Evolutionary conservation across 1,140 invertebrate species (phyloP), one percentile per base, ranked within the genome.

Genomic region (Radopholus similis): DNA sequence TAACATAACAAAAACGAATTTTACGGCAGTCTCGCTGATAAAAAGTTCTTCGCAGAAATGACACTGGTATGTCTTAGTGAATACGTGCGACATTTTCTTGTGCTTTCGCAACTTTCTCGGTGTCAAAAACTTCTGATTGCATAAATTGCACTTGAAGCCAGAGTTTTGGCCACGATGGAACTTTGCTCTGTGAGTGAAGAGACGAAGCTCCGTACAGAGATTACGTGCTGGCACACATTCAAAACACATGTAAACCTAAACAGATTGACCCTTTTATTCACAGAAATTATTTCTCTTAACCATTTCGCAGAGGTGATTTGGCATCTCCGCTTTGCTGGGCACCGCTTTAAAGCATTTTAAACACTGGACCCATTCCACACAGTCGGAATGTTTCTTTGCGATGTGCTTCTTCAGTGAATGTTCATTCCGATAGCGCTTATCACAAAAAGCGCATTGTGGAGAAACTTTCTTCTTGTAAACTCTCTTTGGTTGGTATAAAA

Each of bases 1-100:
- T 21, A 66, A 11, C 26, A 4, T 8, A 66, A 62, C 69, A 15
- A 15, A 28, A 70, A 37, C 23, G 30, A 59, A 40, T 54, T 13
- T 1, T 37, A 79, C 78, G 18, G 81, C 73, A 35, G 78, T 69
- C 34, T 81, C 79, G 23, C 71, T 77, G 30, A 73, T 81, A 64
- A 81, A 81, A 13, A 80, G 55, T 58, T 81, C 79, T 13, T 81
- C 77, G 60, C 79, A 81, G 58, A 81, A 81, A 63, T 81, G 79
- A 53, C 79, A 81, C 15, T 68, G 67, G 63, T 80, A 81, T 2
- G 81, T 81, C 51, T 83, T 83, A 4, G 81, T 77, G 69, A 81
- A 82, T 38, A 81, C 75, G 58, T 81, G 79, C 42, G 81, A 77
- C 79, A 81, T 83, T 60, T 81, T 81, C 37, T 82, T 83, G 66